A percentile compares a stretch with the other conserved stretches of the same genome.
Conservation (phyloP, 2,888 invertebrate genomes). For the Tethea ocularis region DNA sequence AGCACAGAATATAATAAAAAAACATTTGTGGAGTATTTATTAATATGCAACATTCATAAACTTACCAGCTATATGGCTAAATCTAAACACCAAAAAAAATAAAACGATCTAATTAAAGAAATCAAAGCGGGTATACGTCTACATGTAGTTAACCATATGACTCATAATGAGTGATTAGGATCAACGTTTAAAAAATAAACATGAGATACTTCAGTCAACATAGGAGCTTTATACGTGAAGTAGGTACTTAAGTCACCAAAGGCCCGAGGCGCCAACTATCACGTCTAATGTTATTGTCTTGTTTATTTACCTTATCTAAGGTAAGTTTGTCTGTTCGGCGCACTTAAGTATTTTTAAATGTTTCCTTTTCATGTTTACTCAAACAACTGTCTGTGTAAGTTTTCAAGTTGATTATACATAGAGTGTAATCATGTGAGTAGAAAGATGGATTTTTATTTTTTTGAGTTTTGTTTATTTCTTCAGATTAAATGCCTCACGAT, state of each 20-base stretch:
- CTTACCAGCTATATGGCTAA: neutral
- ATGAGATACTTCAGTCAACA: slow-evolving; percentile 2
- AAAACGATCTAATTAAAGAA: neutral
- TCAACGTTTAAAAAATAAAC: slow-evolving; percentile 5
- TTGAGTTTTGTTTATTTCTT: too few species aligned
- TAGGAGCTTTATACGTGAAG: neutral
- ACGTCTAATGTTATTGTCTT: slow-evolving; percentile 21
- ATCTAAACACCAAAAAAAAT: neutral
- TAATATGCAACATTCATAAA: neutral
- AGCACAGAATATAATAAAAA: too few species aligned
- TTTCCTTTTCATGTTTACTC: slow-evolving; percentile 14
- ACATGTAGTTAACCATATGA: slow-evolving; percentile 4
- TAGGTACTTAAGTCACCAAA: slow-evolving; percentile 7
- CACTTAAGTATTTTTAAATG: slow-evolving; percentile 10
- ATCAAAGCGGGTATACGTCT: neutral
- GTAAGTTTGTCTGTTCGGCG: slow-evolving; percentile 1
- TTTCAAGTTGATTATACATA: neutral
- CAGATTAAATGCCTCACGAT: too few species aligned
- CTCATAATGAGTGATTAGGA: slow-evolving; percentile 10
- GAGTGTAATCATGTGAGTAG: neutral
- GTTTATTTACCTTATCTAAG: slow-evolving; percentile 37
- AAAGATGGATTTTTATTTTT: neutral
- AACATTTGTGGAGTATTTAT: too few species aligned
- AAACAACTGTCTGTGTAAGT: neutral
- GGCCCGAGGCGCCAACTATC: slow-evolving; percentile 4